Base-by-base conservation (phyloP, 2,113 vertebrate genomes). In the Glareola pratincola region DNA sequence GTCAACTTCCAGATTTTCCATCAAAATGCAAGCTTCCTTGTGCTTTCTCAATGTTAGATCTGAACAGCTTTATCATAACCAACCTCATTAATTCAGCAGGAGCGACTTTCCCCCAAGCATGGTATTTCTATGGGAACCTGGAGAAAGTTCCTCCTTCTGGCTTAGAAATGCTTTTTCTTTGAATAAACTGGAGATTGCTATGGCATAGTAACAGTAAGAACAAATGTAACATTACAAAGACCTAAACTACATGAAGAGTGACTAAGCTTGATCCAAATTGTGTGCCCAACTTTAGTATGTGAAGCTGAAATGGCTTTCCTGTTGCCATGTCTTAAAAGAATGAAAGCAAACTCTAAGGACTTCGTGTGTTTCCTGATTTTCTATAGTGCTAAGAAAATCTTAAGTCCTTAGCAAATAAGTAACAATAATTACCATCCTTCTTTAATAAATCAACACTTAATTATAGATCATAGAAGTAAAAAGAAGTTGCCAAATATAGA, bases 61-160 rank as follows among this genome's bases (percentile, higher is more conserved):
- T 36, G 63, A 94, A 67, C 68, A 88, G 71, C 77, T 96, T 96
- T 94, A 80, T 96, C 85, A 69, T 71, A 96, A 90, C 26, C 54
- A 83, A 34, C 30, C 18, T 85, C 88, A 93, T 95, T 93, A 94
- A 95, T 94, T 93, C 92, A 82, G 27, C 63, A 88, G 39, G 81
- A 90, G 18, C 21, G 37, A 43, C 48, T 75, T 93, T 8, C 59
- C 64, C 37, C 34, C 62, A 69, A 88, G 72, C 68, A 63, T 86
- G 84, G 41, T 47, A 95, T 97, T 92, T 96, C 95, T 97, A 80
- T 95, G 87, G 94, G 96, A 97, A 96, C 87, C 27, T 3, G 3
- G 54, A 73, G 27, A 80, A 90, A 67, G 51, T 54, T 89, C 47
- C 54, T 94, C 34, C 74, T 86, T 47, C 76, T 79, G 87, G 13